Evolutionary conservation across 2,797 vertebrate genomes (phyloP).

Genomic region (Chanos chanos): DNA sequence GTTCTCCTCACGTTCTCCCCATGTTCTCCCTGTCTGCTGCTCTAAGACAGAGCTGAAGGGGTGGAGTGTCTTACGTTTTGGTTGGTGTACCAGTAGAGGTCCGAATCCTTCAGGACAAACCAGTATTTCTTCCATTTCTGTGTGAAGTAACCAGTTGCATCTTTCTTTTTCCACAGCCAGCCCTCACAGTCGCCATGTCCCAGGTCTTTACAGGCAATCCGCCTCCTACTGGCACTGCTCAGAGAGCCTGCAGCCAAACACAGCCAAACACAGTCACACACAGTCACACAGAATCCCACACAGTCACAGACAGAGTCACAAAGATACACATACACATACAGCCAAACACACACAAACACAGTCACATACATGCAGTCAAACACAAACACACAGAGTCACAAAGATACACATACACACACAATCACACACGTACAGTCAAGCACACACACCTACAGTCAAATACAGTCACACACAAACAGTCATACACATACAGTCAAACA

Average conservation of each 20-base stretch:
- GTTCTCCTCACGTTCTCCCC: neutral
- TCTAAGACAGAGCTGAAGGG: neutral
- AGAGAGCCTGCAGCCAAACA: slow-evolving; percentile 57
- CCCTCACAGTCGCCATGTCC: slow-evolving; percentile 78
- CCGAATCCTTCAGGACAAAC: slow-evolving; percentile 80
- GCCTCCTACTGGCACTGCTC: slow-evolving; percentile 70
- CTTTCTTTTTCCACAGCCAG: slow-evolving; percentile 81
- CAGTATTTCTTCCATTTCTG: slow-evolving; percentile 84
- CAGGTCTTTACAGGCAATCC: slow-evolving; percentile 76
- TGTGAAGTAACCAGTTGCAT: slow-evolving; percentile 76
- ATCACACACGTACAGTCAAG: neutral
- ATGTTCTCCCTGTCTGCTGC: too few species aligned
- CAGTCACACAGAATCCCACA: neutral
- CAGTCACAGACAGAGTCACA: neutral
- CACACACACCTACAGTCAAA: neutral
- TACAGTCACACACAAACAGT: slow-evolving; percentile 6
- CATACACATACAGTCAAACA: neutral
- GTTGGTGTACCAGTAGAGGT: slow-evolving; percentile 82
- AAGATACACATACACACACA: neutral
- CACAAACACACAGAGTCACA: too few species aligned
- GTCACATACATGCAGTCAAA: neutral
- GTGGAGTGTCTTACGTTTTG: slow-evolving; percentile 71
- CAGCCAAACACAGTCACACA: slow-evolving; percentile 7
- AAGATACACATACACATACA: neutral
- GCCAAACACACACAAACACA: neutral